phyloP scores from a whole-genome alignment of 2,797 vertebrate species.

The Heteromormyrus szaboi region DNA sequence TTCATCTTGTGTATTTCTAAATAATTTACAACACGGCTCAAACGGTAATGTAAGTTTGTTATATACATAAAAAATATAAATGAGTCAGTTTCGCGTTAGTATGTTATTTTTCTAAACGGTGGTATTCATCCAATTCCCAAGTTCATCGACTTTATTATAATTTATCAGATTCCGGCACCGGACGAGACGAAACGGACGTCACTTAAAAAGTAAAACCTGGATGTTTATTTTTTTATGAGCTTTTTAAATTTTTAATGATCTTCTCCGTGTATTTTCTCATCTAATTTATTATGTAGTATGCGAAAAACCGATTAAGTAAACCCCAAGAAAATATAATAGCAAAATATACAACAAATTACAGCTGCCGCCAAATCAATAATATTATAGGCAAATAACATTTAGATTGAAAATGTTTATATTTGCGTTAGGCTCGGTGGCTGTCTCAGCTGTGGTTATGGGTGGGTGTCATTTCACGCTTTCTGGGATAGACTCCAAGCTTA shows the following conservation, averaged over 20 bases:
- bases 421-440: background rate
- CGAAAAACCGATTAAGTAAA: background rate
- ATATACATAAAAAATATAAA: background rate
- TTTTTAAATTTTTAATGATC: background rate
- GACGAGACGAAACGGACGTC: background rate
- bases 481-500: background rate
- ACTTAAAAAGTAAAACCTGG: background rate
- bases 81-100: background rate
- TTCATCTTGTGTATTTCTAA: background rate
- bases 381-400: background rate
- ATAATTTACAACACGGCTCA: background rate
- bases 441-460: background rate
- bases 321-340: background rate
- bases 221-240: background rate
- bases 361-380: background rate
- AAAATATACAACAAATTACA: background rate
- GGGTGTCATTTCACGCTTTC: background rate
- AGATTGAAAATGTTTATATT: background rate
- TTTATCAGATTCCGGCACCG: background rate
- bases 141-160: background rate
- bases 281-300: background rate
- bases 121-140: background rate
- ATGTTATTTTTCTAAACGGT: background rate
- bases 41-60: background rate
- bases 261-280: background rate